Evolutionary conservation across 2,888 invertebrate genomes (phyloP).

Genomic region (Apoda limacodes): DNA sequence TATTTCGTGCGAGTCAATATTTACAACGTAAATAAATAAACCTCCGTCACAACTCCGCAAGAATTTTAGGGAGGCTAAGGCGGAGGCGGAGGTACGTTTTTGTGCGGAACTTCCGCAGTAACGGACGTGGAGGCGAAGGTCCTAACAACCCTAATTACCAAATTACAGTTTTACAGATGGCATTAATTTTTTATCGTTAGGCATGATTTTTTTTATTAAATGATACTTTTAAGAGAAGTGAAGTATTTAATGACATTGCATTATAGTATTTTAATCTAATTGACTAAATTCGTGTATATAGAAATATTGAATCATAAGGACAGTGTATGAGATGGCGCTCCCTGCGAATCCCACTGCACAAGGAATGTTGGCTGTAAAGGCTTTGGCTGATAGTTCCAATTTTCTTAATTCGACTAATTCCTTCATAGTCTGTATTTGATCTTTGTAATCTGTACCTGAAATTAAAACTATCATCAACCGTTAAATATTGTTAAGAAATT

Average conservation of each 20-base stretch:
- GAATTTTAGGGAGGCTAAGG: too few relatives aligned
- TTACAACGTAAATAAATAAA: too few relatives aligned
- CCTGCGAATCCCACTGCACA: conserved; percentile 32
- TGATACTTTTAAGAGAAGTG: conserved; percentile 1
- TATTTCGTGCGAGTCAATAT: not conserved
- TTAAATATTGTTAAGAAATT: too few relatives aligned
- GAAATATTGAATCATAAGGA: conserved; percentile 42
- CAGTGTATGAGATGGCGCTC: conserved; percentile 34
- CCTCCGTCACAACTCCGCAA: too few relatives aligned
- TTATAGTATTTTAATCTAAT: conserved; percentile 14
- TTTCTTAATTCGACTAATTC: conserved; percentile 31
- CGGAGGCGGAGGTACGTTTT: too few relatives aligned
- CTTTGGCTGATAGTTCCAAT: conserved; percentile 32
- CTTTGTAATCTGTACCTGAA: conserved; percentile 30
- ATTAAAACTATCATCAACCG: too few relatives aligned
- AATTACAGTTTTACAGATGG: too few relatives aligned
- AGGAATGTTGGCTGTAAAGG: conserved; percentile 30
- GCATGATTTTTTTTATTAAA: not conserved
- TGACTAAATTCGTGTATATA: conserved; percentile 25
- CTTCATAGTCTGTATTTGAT: conserved; percentile 36
- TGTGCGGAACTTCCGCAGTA: too few relatives aligned
- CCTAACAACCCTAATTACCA: too few relatives aligned
- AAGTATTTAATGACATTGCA: conserved; percentile 1
- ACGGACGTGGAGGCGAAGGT: too few relatives aligned
- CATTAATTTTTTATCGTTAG: too few relatives aligned